These are phyloP conservation scores for Lonchura striata DNA, from an alignment of 2,113 vertebrate species.

Conservation along the genomic window DNA sequence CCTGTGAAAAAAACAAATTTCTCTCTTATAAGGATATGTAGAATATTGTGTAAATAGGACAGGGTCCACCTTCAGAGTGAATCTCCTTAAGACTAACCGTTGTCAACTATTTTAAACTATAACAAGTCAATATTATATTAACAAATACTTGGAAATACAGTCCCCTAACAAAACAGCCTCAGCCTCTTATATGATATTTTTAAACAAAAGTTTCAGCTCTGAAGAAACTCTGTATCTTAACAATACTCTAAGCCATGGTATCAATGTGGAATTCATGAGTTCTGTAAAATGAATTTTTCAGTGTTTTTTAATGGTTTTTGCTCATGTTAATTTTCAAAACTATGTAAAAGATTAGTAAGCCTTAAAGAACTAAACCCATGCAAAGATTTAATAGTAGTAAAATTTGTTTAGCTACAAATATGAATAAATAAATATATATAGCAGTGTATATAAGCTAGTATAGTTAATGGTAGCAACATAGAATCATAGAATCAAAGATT, in stretches of 20 bases:
- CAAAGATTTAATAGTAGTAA: not conserved
- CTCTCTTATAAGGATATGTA: not conserved
- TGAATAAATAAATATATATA: not conserved
- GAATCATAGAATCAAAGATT: not conserved
- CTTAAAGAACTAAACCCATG: accelerated
- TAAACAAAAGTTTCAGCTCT: not conserved
- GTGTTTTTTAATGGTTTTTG: not conserved
- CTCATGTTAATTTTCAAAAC: not conserved
- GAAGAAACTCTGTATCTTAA: not conserved
- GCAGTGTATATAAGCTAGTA: not conserved
- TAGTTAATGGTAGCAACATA: not conserved
- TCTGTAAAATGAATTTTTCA: not conserved
- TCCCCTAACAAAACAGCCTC: not conserved
- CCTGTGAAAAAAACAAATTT: not conserved
- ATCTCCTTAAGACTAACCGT: not conserved
- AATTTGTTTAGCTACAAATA: not conserved
- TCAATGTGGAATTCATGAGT: not conserved
- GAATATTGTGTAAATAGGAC: not conserved
- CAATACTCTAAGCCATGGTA: not conserved
- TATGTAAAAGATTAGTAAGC: not conserved
- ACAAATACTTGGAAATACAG: not conserved
- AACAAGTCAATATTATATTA: not conserved
- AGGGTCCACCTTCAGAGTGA: not conserved
- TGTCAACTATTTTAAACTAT: not conserved
- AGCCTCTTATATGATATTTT: not conserved